phyloP scores from a whole-genome alignment of 2,888 invertebrate genomes.

The Rhogogaster chlorosoma region DNA sequence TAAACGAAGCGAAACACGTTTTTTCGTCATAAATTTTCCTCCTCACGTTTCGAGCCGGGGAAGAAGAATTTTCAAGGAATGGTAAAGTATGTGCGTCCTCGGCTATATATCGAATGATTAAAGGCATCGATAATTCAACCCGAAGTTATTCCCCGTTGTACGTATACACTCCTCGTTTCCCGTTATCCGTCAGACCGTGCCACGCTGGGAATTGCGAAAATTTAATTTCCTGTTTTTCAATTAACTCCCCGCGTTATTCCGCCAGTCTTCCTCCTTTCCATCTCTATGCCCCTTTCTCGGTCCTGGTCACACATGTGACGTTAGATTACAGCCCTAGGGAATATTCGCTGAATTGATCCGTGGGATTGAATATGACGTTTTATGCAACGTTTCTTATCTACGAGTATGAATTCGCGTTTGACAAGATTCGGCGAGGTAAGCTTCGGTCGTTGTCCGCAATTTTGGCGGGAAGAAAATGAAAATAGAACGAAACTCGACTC shows the following conservation, averaged over 20 bases:
- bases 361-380: not conserved
- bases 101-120: constrained; percentile 57
- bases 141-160: constrained; percentile 57
- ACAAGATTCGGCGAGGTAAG: not conserved
- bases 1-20: constrained; percentile 44
- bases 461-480: not conserved
- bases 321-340: constrained; percentile 26
- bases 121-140: constrained; percentile 60
- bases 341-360: constrained; percentile 26
- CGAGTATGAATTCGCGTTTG: not conserved
- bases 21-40: constrained; percentile 40
- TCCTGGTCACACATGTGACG: constrained; percentile 42
- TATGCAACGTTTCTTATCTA: not conserved
- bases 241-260: constrained; percentile 63
- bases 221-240: constrained; percentile 70
- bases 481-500: constrained; percentile 6
- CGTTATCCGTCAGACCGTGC: constrained; percentile 58
- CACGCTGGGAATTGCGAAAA: constrained; percentile 61
- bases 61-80: constrained; percentile 44
- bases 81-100: constrained; percentile 43
- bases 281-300: not conserved
- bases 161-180: constrained; percentile 50
- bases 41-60: constrained; percentile 23
- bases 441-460: not conserved
- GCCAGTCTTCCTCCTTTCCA: not conserved